Evolutionary conservation across 2,888 invertebrate genomes (phyloP), one percentile per base, ranked within the genome.

Genomic region (Tolmerus cingulatus): DNA sequence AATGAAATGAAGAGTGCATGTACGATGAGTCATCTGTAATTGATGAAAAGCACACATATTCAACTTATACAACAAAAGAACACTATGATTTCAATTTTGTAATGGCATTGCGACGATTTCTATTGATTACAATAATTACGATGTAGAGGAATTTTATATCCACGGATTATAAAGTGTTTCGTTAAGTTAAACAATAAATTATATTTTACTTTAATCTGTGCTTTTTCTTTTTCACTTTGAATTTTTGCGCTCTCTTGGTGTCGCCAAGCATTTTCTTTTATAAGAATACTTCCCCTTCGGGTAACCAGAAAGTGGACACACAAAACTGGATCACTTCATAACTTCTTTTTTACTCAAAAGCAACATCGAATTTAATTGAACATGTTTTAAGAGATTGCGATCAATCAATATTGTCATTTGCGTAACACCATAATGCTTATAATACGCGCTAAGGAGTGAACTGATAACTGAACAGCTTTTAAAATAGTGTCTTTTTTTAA

Each of bases 371-470:
- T 27, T 23, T 66, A 66, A 66, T 66, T 66, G 66, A 19, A 27
- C 19, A 66, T 66, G 66, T 66, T 66, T 66, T 23, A 66, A 66
- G 66, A 12, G 66, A 23, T 66, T 66, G 23, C 37, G 57, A 51
- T 66, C 82, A 66, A 82, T 79, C 79, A 40, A 79, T 79, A 51
- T 37, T 40, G 37, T 30, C 19, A 19, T 37, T 82, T 82, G 57
- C 66, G 57, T 82, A 82, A 82, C 55, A 66, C 19, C 78, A 78
- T 16, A 79, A 79, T 43, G 37, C 30, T 43, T 78, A 78, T 40
- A 27, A 51, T 82, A 43, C 27, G 85, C 27, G 23, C 16, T n/a
- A 8, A 23, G 77, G 55, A 51, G 34, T 5, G 5, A 34, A 77
- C 77, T 43, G 66, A 66, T 66, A n/a, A 12, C 27, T 23, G 66